Base-by-base conservation (phyloP, 2,797 vertebrate species). In the Loris lydekkerianus region DNA sequence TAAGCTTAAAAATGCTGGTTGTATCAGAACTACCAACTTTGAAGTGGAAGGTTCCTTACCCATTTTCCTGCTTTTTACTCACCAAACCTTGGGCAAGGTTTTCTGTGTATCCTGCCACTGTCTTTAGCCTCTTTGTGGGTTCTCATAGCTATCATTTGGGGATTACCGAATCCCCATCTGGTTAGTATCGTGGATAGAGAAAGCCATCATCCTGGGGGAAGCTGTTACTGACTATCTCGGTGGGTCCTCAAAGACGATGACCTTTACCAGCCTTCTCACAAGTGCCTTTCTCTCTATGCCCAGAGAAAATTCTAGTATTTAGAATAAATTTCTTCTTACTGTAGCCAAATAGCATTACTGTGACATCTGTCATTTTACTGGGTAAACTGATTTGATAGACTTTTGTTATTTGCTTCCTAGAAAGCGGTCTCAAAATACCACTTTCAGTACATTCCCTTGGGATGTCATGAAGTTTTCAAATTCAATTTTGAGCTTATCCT, bases 41-140 rank as follows among this genome's bases (percentile, higher is more conserved):
- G 58, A 95, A 96, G 72, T 96, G 81, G 83, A 97, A 88, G 63
- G 4, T 63, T 94, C 63, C 67, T 34, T 89, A 89, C 82, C 29
- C 60, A 78, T 93, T 94, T 97, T 92, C 58, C 60, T 85, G 95
- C 49, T 27, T 78, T 63, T 91, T 76, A 89, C 58, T 96, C 65
- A 53, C 37, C 86, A 92, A 5, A 14, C 60, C 40, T 87, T 60
- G 81, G 87, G 83, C 46, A 81, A 73, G 63, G 31, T 82, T 96
- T 96, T 85, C 90, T 89, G 93, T 92, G 94, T 93, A 87, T 83
- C 86, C 58, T 76, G 70, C 86, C 81, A 90, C 77, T 70, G 93
- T 96, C 95, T 96, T 97, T 93, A 97, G 85, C 92, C 46, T 97
- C 95, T 90, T 95, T 96, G 94, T 97, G 94, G 96, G 80, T 97